phyloP scores from a whole-genome alignment of 2,113 vertebrate genomes.

The Myrmophylax atrothorax region DNA sequence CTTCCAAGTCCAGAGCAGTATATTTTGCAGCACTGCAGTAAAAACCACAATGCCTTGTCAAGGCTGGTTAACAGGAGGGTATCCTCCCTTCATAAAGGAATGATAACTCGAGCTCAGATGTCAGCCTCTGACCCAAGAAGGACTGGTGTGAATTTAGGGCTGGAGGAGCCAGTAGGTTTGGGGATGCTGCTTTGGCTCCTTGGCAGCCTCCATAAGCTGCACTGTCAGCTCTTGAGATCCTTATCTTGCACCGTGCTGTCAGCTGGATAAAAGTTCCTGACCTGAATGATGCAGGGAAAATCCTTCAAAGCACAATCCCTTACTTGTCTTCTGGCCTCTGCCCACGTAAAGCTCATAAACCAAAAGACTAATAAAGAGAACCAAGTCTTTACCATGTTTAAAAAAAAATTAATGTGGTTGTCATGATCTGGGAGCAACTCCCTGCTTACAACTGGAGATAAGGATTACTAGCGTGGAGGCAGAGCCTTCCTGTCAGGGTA shows the following conservation, averaged over 20 bases:
- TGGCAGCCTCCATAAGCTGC: neutral
- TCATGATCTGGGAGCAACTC: neutral
- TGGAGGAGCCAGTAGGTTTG: neutral
- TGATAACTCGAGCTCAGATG: constrained; percentile 34
- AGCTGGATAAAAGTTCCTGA: neutral
- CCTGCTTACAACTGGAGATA: constrained; percentile 11
- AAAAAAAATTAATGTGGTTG: neutral
- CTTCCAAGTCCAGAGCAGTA: constrained; percentile 13
- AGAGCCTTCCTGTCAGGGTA: neutral
- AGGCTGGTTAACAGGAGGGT: constrained; percentile 9
- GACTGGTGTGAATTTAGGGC: constrained; percentile 45
- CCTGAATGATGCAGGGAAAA: neutral
- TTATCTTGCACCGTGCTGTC: neutral
- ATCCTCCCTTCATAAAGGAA: constrained; percentile 23
- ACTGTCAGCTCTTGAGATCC: constrained; percentile 32
- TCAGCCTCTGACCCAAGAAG: constrained; percentile 34
- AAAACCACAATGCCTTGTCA: constrained; percentile 17
- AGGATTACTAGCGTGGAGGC: neutral
- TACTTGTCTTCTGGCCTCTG: constrained; percentile 34
- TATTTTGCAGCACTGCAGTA: constrained; percentile 21
- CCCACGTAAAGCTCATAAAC: constrained; percentile 4
- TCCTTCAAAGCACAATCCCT: neutral
- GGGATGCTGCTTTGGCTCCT: neutral
- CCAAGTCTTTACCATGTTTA: neutral
- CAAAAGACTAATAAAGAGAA: constrained; percentile 21